Base-by-base conservation (phyloP, 2,797 vertebrate genomes). In the Sebastolobus altivelis region DNA sequence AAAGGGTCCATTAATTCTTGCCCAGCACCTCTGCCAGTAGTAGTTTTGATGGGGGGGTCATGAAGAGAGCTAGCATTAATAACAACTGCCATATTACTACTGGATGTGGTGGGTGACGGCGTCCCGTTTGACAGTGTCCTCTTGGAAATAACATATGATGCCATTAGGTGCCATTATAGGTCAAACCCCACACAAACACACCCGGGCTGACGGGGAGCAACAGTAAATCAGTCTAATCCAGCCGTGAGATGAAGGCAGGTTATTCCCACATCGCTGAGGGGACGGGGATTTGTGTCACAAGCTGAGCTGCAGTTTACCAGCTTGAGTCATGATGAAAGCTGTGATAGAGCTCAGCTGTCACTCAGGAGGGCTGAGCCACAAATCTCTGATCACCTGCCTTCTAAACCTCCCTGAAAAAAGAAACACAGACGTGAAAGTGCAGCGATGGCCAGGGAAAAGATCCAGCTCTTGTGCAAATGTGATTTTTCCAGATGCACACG, bases 161-260 rank as follows among this genome's bases (percentile, higher is more conserved):
- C 89, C 80, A 91, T 91, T 87, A 93, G 84, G 69, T 86, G 61
- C 72, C 75, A 87, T 90, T 87, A 89, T 76, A 56, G 89, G 87
- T 90, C 86, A 89, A 81, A 80, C 71, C 81, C 31, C 74, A 40
- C 79, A 52, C 88, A 83, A 89, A 91, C 89, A 87, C 85, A 69
- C 13, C n/a, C 11, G 2, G 70, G 77, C 72, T 65, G 75, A 68
- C 0, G 16, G 49, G 38, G 40, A 83, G 87, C 69, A 31, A 18
- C 83, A 61, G 80, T 86, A 86, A 88, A 88, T 94, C 89, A 89
- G 58, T 82, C 22, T 81, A 80, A 85, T 88, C 83, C 87, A 69
- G 61, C 60, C n/a, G 12, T 14, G 46, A 85, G 79, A 89, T 70
- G 88, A 87, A 81, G 81, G 87, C 85, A 84, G 82, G 81, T 87